phyloP scores from a whole-genome alignment of 1,140 invertebrate genomes.

The Spodoptera litura region DNA sequence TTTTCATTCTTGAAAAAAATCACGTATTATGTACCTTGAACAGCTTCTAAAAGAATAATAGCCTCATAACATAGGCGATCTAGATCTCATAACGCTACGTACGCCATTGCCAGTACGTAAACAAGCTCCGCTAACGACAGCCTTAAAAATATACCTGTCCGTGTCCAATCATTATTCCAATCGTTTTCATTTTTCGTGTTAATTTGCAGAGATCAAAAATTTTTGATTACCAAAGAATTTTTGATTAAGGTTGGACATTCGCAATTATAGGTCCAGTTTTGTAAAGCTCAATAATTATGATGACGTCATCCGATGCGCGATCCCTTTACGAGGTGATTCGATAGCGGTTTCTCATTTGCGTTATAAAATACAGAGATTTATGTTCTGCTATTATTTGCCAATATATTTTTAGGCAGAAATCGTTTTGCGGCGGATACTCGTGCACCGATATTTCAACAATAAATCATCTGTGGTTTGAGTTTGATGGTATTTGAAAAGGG shows the following conservation, averaged over 20 bases:
- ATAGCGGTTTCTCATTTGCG: constrained; percentile 45
- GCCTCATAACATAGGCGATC: constrained; percentile 57
- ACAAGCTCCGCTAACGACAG: constrained; percentile 24
- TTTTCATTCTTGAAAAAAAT: constrained; percentile 63
- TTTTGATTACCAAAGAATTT: constrained; percentile 46
- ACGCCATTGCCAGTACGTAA: constrained; percentile 20
- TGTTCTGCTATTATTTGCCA: constrained; percentile 49
- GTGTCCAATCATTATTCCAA: constrained; percentile 34
- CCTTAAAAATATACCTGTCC: constrained; percentile 23
- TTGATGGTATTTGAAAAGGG: constrained; percentile 57
- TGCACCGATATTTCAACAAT: constrained; percentile 52
- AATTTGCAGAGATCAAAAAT: constrained; percentile 43
- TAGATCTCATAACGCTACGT: constrained; percentile 24
- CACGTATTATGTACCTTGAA: constrained; percentile 63
- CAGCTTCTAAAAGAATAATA: constrained; percentile 58
- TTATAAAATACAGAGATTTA: constrained; percentile 47
- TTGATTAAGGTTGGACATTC: constrained; percentile 42
- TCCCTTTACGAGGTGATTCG: constrained; percentile 45
- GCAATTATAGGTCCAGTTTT: constrained; percentile 42
- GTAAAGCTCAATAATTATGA: constrained; percentile 49
- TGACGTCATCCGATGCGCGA: constrained; percentile 44
- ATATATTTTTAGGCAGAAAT: constrained; percentile 45
- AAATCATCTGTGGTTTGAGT: constrained; percentile 57
- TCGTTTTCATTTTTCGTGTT: constrained; percentile 32
- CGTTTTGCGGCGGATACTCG: constrained; percentile 42